A percentile compares a stretch with the other conserved stretches of the same genome.
Conservation (phyloP, 2,888 invertebrate genomes). For the Euphydryas editha region DNA sequence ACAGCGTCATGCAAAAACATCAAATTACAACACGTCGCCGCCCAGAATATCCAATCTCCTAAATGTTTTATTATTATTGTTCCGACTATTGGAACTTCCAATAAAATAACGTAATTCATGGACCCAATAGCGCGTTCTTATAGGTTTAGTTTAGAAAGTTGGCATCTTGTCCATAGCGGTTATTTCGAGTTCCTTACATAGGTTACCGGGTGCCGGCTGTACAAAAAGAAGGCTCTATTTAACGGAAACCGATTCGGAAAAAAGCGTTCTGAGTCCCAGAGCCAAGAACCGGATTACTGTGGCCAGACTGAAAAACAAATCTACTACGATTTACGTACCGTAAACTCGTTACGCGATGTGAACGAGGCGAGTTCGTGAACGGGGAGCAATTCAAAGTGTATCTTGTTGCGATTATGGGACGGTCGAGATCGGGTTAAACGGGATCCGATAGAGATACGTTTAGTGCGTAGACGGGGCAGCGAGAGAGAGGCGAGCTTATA, state of each 20-base stretch:
- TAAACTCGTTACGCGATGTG: conserved; percentile 79
- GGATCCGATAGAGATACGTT: conserved; percentile 48
- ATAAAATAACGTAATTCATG: conserved; percentile 78
- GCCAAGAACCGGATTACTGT: conserved; percentile 76
- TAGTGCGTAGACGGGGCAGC: conserved; percentile 60
- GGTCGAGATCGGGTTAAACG: conserved; percentile 54
- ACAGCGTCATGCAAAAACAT: conserved; percentile 61
- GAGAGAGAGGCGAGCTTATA: conserved; percentile 73
- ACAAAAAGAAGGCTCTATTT: conserved; percentile 77
- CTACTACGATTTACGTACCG: conserved; percentile 82
- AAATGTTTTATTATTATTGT: conserved; percentile 72
- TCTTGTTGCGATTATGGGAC: conserved; percentile 57
- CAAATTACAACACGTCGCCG: conserved; percentile 57
- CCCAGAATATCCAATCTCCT: conserved; percentile 64
- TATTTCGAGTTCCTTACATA: conserved; percentile 74
- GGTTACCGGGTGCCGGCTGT: conserved; percentile 65
- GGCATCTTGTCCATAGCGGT: conserved; percentile 80
- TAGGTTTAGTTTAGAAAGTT: conserved; percentile 82
- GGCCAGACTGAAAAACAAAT: conserved; percentile 76
- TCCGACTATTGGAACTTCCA: conserved; percentile 59
- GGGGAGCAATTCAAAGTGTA: conserved; percentile 58
- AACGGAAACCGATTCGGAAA: conserved; percentile 70
- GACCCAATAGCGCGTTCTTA: conserved; percentile 67
- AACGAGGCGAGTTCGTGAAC: conserved; percentile 65
- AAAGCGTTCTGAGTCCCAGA: conserved; percentile 68